Conservation (phyloP, 2,888 invertebrate species). For the Agrilus mali region DNA sequence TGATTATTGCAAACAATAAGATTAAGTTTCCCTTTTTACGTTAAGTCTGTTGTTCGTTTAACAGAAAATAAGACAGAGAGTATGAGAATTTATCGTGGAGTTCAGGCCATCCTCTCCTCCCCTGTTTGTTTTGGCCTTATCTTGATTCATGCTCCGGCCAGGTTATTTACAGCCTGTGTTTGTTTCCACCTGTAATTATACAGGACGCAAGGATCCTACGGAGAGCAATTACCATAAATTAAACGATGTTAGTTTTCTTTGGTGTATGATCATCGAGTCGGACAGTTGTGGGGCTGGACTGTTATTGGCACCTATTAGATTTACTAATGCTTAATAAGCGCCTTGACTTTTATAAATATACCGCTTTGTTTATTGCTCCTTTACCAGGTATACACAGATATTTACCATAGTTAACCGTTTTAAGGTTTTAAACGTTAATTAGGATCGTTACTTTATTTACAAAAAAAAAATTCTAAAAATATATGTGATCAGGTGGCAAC, state of each 20-base stretch:
- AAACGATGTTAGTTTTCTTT: conserved; percentile 9
- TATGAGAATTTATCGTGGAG: conserved; percentile 5
- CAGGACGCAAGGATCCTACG: conserved; percentile 19
- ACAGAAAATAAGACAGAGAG: too few species aligned
- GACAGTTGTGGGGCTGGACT: background rate
- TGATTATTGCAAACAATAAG: too few species aligned
- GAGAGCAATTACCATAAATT: conserved; percentile 27
- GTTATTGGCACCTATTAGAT: background rate
- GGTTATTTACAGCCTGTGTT: conserved; percentile 21
- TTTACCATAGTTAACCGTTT: too few species aligned
- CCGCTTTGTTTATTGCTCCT: too few species aligned
- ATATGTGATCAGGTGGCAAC: too few species aligned
- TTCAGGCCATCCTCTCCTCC: conserved; percentile 2
- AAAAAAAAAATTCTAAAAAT: too few species aligned
- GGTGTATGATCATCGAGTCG: background rate
- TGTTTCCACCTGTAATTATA: conserved; percentile 21
- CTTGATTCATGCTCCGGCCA: conserved; percentile 16
- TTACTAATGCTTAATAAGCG: conserved; percentile 7
- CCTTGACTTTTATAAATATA: too few species aligned
- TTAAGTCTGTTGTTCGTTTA: background rate
- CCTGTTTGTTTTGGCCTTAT: conserved; percentile 17
- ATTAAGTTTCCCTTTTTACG: background rate
- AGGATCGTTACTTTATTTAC: too few species aligned
- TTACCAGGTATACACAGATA: too few species aligned
- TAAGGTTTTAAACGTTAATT: too few species aligned